A percentile compares a stretch with the other conserved stretches of the same genome.
Evolutionary conservation across 2,797 vertebrate species (phyloP).

Genomic region (Periparus ater): DNA sequence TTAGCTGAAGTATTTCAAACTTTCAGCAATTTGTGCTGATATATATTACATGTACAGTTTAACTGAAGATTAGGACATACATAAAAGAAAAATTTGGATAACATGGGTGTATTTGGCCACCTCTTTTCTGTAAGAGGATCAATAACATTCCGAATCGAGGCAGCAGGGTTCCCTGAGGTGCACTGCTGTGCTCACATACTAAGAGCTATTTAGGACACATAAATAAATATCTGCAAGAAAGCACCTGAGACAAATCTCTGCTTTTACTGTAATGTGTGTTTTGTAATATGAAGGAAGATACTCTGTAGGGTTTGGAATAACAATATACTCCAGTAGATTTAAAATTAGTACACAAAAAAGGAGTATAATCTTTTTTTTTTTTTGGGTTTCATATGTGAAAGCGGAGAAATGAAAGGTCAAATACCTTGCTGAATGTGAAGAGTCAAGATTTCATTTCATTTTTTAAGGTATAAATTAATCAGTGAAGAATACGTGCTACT

Average conservation of each 20-base stretch:
- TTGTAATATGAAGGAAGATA: background rate
- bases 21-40: background rate
- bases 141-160: background rate
- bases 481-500: background rate
- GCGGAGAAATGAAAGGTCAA: background rate
- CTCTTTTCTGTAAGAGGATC: background rate
- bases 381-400: background rate
- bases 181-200: background rate
- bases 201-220: background rate
- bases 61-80: background rate
- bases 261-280: background rate
- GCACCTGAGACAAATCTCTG: background rate
- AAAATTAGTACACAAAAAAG: background rate
- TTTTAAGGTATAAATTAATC: background rate
- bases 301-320: background rate
- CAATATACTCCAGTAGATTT: background rate
- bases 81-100: background rate
- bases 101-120: background rate
- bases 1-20: background rate
- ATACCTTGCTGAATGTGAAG: background rate
- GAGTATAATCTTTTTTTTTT: background rate
- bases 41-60: background rate
- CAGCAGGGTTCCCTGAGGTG: background rate
- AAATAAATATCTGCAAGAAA: background rate
- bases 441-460: background rate